Evolutionary conservation across 2,888 invertebrate species (phyloP).

Genomic region (Vesta saturnalis): DNA sequence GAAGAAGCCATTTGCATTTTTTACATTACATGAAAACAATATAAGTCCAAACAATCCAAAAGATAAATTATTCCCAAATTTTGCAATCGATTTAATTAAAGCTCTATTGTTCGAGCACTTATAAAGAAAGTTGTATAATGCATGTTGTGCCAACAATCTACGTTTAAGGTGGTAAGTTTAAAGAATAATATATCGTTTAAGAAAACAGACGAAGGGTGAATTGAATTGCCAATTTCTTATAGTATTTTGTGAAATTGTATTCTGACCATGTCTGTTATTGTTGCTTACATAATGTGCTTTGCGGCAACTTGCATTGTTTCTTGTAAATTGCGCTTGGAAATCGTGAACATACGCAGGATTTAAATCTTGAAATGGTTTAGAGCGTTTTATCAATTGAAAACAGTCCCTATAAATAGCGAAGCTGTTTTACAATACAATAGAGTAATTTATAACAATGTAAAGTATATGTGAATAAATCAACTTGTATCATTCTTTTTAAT

Average conservation of each 20-base stretch:
- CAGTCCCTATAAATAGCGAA: slow-evolving; percentile 9
- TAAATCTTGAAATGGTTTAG: slow-evolving; percentile 30
- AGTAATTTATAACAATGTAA: slow-evolving; percentile 14
- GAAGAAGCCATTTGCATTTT: too few species aligned
- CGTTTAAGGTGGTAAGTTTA: slow-evolving; percentile 13
- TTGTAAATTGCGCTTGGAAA: slow-evolving; percentile 31
- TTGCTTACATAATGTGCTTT: slow-evolving; percentile 55
- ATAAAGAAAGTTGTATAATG: background rate
- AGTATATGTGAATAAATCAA: background rate
- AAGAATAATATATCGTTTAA: slow-evolving; percentile 9
- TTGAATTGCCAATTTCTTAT: slow-evolving; percentile 58
- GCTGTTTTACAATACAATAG: slow-evolving; percentile 12
- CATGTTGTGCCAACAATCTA: background rate
- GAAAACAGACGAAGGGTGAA: slow-evolving; percentile 49
- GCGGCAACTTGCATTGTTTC: slow-evolving; percentile 49
- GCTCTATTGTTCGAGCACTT: background rate
- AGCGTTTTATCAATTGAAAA: slow-evolving; percentile 23
- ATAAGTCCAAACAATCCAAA: too few species aligned
- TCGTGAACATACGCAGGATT: slow-evolving; percentile 27
- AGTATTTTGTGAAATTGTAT: slow-evolving; percentile 53
- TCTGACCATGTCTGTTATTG: slow-evolving; percentile 54
- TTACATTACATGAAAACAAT: too few species aligned
- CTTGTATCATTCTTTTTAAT: background rate
- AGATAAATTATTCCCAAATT: background rate
- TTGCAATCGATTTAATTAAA: background rate